Percentiles rank a stretch among this genome's conserved stretches.
phyloP scores from a whole-genome alignment of 2,888 invertebrate genomes.

The Trissoscelio sp. region DNA sequence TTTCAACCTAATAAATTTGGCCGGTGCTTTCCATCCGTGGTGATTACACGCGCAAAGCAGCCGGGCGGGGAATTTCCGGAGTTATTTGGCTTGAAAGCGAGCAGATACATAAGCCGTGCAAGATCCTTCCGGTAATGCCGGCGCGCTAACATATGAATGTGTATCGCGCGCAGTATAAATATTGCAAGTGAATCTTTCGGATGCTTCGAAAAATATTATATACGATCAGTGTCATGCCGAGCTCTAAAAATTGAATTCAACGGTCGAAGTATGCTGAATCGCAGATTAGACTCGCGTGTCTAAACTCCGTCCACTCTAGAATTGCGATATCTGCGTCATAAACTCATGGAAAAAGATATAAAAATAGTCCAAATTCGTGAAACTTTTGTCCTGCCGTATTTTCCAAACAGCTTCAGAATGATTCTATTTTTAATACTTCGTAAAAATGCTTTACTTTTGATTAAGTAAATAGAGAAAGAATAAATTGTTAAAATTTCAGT shows the following conservation, averaged over 20 bases:
- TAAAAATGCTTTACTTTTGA: no score
- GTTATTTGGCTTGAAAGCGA: conserved; percentile 19
- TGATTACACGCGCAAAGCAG: conserved; percentile 45
- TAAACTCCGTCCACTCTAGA: conserved; percentile 31
- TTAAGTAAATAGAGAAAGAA: conserved; percentile 1
- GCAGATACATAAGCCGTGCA: conserved; percentile 41
- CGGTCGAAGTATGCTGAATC: conserved; percentile 33
- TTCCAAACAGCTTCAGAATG: no score
- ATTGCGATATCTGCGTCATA: conserved; percentile 15
- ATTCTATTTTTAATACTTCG: no score
- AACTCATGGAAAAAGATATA: conserved; percentile 40
- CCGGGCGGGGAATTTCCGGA: conserved; percentile 39
- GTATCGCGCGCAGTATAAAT: conserved; percentile 51
- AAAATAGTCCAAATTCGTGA: conserved; percentile 21
- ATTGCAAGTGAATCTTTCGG: conserved; percentile 55
- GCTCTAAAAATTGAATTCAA: conserved; percentile 61
- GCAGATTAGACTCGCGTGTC: conserved; percentile 24
- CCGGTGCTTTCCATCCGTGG: conserved; percentile 43
- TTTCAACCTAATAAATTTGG: conserved; percentile 57
- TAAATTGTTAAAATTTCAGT: conserved; percentile 1
- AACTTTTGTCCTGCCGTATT: no score
- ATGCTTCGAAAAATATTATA: conserved; percentile 64
- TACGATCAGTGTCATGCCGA: conserved; percentile 71
- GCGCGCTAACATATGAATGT: conserved; percentile 42
- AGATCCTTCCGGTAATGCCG: conserved; percentile 55